Base-by-base conservation (phyloP, 2,888 invertebrate genomes). In the Orchesellides sinensis region DNA sequence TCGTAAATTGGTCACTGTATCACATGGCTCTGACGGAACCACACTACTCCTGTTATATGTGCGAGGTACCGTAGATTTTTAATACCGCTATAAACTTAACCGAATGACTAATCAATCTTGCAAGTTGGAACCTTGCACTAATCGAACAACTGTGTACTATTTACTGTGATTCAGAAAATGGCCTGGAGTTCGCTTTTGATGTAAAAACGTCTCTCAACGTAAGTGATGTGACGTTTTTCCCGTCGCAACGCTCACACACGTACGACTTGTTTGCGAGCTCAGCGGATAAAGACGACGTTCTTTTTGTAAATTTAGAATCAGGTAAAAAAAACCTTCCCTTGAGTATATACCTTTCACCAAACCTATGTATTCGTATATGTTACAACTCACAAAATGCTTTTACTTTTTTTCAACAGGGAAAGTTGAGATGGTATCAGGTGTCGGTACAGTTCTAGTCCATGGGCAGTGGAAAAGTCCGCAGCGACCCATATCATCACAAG, bases 361-460 rank as follows among this genome's bases (percentile, higher is more conserved):
- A 10, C 32, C 32, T 10, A 32, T 32, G 10, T 32, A 10, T 32
- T 5, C 5, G 40, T 5, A 40, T 14, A 8, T 40, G 10, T 40
- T n/a, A 52, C 52, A 52, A 10, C 19, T 40, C 5, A 32, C 12
- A 59, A 23, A 72, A 56, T 47, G 27, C 10, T 27, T 25, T 40
- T 23, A 52, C 54, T 29, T 56, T 54, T 23, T 56, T 14, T 63
- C 47, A 86, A 21, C 90, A 93, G 94, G 94, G 23, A 94, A 94
- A 92, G 94, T 95, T 52, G 94, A 94, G 89, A 93, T 94, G 91
- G 93, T 95, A 87, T 94, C 94, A 47, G 94, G 95, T 84, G 93
- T 93, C 65, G 93, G 93, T 10, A 92, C 92, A 88, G 93, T 93
- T 10, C 92, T 92, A 90, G 90, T 92, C 27, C 68, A 78, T 59